Base-by-base conservation (phyloP, 2,888 invertebrate species). In the Hylaea fasciaria region DNA sequence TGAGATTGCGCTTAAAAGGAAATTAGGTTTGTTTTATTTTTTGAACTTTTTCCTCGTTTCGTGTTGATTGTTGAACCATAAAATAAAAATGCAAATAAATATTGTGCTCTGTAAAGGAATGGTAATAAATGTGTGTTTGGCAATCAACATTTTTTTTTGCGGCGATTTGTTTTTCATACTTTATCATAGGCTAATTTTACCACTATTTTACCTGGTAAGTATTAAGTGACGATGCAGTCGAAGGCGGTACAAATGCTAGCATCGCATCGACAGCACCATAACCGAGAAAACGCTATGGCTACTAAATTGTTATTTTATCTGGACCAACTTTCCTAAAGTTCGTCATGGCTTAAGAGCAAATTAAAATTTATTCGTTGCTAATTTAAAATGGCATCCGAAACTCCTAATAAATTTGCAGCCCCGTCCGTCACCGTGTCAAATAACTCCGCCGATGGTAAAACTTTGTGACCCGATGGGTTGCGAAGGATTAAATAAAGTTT, bases 401-500 rank as follows among this genome's bases (percentile, higher is more conserved):
- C 5, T 22, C 22, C 22, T 5, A 5, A 22, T 5, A n/a, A n/a
- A 22, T 22, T 22, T 5, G 22, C 22, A 49, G 37, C 44, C 49
- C 22, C 40, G 41, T 48, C 59, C 22, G 17, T 49, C 58, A 44
- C 14, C 49, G 57, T 58, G 50, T 51, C 58, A 59, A 62, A 67
- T 66, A 66, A 73, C 65, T 62, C 68, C 57, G 22, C 32, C 47
- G 62, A 29, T 59, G 68, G 67, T 50, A 56, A 63, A 77, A 74
- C 68, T 73, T 74, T 73, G 71, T 52, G 44, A 44, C 3, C 32
- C 17, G 4, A 11, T 32, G 29, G 29, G 45, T 14, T 47, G 50
- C 47, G 53, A 51, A 37, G 74, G 76, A 78, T 80, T 78, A 73
- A 76, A 75, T 78, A 73, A 76, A 75, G 74, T 77, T 78, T 71